phyloP scores from a whole-genome alignment of 2,888 invertebrate species.

The Rhagium mordax region DNA sequence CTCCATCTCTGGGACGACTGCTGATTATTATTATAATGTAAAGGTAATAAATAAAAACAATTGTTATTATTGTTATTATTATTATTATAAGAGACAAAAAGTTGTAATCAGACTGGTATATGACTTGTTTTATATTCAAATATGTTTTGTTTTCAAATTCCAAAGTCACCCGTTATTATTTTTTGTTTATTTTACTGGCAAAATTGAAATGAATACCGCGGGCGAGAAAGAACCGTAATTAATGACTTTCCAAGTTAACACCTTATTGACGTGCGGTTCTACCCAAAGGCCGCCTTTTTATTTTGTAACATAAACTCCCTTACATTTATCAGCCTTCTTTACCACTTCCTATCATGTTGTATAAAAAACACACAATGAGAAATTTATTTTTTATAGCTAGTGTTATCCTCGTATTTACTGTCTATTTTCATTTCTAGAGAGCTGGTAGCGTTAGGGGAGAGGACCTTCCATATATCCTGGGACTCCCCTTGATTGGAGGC shows the following conservation, averaged over 20 bases:
- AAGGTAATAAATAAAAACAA: too few species aligned
- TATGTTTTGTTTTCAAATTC: too few species aligned
- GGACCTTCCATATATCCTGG: constrained; percentile 88
- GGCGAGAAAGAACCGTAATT: neutral
- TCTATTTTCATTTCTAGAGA: constrained; percentile 72
- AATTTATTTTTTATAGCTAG: constrained; percentile 26
- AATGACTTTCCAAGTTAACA: neutral
- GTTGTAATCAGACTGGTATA: too few species aligned
- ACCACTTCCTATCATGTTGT: neutral
- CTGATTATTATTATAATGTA: too few species aligned
- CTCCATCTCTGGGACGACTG: too few species aligned
- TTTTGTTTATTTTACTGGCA: neutral
- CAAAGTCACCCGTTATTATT: too few species aligned
- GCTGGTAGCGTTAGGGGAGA: constrained; percentile 89
- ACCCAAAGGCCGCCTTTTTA: neutral
- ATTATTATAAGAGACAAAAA: too few species aligned
- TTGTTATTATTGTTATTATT: too few species aligned
- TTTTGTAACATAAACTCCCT: neutral
- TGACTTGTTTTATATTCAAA: too few species aligned
- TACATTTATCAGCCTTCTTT: neutral
- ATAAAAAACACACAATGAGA: constrained; percentile 9
- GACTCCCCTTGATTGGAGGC: constrained; percentile 81
- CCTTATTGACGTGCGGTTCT: neutral
- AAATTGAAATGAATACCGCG: neutral
- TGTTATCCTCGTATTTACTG: constrained; percentile 31